A percentile compares a stretch with the other conserved stretches of the same genome.
These are phyloP conservation scores for Channa striata DNA, from an alignment of 2,797 vertebrate species.

Conservation along the genomic window DNA sequence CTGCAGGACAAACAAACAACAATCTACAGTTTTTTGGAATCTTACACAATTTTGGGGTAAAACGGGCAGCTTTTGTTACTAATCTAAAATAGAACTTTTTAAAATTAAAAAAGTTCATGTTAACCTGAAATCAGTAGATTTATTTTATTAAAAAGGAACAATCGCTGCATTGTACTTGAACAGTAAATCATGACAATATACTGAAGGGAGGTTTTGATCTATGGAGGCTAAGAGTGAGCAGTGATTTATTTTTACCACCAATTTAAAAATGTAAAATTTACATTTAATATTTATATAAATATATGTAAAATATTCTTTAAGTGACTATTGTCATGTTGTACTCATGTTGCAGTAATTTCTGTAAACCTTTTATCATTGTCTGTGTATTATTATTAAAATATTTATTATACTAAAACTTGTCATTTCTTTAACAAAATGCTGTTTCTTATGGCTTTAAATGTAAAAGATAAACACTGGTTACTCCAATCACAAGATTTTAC, in stretches of 20 bases:
- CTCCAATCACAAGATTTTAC: not conserved
- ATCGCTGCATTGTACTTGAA: conserved; percentile 16
- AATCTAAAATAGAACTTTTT: conserved; percentile 11
- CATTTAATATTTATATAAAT: conserved; percentile 13
- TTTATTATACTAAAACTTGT: conserved; percentile 55
- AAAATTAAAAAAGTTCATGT: conserved; percentile 23
- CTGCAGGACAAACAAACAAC: conserved; percentile 3
- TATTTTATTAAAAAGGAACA: conserved; percentile 14
- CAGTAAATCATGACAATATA: conserved; percentile 6
- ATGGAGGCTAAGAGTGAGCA: not conserved
- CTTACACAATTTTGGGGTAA: conserved; percentile 3
- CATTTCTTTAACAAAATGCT: too few species aligned
- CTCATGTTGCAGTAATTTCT: conserved; percentile 36
- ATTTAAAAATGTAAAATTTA: conserved; percentile 16
- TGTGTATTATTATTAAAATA: not conserved
- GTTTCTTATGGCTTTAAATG: conserved; percentile 42
- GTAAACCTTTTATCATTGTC: conserved; percentile 9
- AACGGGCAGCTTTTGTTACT: conserved; percentile 11
- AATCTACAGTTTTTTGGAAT: conserved; percentile 9
- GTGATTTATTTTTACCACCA: conserved; percentile 11
- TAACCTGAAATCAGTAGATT: conserved; percentile 7
- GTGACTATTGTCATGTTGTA: conserved; percentile 26
- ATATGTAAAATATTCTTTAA: not conserved
- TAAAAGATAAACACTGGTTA: conserved; percentile 36
- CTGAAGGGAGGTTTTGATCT: not conserved